Base-by-base conservation (phyloP, 2,888 invertebrate species). In the Carpatolechia fugitivella region DNA sequence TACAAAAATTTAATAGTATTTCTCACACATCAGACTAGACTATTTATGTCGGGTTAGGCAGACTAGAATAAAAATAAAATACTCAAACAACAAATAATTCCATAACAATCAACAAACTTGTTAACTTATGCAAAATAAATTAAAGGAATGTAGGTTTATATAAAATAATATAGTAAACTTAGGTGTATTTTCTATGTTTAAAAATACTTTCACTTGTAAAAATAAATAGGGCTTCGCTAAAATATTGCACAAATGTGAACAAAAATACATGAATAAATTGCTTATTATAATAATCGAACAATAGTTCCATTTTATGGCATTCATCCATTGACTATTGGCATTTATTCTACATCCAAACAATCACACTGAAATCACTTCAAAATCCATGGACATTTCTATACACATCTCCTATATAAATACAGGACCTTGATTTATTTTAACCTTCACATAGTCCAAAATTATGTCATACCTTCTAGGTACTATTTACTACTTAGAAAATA, bases 271-370 rank as follows among this genome's bases (percentile, higher is more conserved):
- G 70, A 69, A 70, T 69, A 63, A 56, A 16, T 36, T 55, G 30
- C 20, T 18, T 18, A 41, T 24, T 30, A 20, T 14, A 35, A 10
- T 33, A 16, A 35, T 49, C 35, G 6, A 35, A 35, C n/a, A 20
- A 18, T 20, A 18, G 18, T 16, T 41, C 74, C 74, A 76, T 74
- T 71, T 70, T 49, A 75, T 74, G 74, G 74, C 66, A 59, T 24
- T 6, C 24, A 47, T 61, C 62, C 60, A 60, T 63, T 64, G 63
- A 61, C 58, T 61, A 61, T 60, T 57, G 60, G 66, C 62, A 16
- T 7, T 29, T 44, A 44, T 55, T 59, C 61, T 63, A 67, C 66
- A 61, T 59, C 54, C 48, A 57, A 52, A 62, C 56, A 56, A 62
- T 63, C 62, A 56, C 54, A 56, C 58, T 30, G 54, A 54, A 60